These are phyloP conservation scores for Abrostola triplasia DNA, from an alignment of 2,888 invertebrate genomes.

Conservation along the genomic window DNA sequence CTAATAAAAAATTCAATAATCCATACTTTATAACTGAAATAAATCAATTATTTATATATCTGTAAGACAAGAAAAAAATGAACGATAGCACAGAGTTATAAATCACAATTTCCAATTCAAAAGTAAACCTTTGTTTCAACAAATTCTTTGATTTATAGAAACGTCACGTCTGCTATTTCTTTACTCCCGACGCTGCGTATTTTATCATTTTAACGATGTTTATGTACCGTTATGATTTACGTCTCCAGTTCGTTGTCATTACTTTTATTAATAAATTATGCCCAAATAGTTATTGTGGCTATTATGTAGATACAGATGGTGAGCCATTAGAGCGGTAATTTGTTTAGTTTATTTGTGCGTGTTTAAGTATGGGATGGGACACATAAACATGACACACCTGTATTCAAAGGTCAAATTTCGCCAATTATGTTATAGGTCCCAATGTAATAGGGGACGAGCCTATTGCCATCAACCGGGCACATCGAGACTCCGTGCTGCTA, in stretches of 20 bases:
- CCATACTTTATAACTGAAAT: no score
- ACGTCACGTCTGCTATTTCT: conserved; percentile 37
- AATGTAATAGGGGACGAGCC: no score
- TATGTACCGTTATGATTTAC: conserved; percentile 38
- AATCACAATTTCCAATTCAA: conserved; percentile 8
- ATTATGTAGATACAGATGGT: conserved; percentile 37
- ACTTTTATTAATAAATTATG: conserved; percentile 37
- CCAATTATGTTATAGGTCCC: no score
- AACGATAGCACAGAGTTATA: neutral
- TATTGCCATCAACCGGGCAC: no score
- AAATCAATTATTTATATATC: no score
- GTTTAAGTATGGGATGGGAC: neutral
- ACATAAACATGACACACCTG: no score
- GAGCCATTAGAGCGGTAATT: conserved; percentile 1
- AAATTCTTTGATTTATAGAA: conserved; percentile 47
- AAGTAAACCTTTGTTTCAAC: conserved; percentile 16
- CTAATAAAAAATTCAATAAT: no score
- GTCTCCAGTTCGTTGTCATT: conserved; percentile 30
- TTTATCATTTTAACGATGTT: conserved; percentile 53
- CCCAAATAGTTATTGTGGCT: conserved; percentile 24
- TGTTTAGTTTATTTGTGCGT: neutral
- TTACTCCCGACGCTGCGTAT: conserved; percentile 30
- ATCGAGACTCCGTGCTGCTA: no score
- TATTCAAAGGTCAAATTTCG: no score
- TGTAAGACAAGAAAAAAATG: no score